Evolutionary conservation across 2,797 vertebrate genomes (phyloP).

Genomic region (Catharus ustulatus): DNA sequence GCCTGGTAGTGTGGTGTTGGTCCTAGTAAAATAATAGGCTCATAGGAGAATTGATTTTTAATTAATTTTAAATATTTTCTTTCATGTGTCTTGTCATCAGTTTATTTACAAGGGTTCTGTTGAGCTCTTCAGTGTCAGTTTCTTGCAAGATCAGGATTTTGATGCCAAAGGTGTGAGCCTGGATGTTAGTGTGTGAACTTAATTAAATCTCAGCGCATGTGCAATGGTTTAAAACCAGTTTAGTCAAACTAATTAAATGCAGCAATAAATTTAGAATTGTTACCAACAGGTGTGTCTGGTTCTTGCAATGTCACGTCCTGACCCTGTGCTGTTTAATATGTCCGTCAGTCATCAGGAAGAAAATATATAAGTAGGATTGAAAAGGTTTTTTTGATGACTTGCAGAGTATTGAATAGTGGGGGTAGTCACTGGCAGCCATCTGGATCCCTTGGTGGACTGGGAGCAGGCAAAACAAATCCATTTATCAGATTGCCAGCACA

Average conservation of each 20-base stretch:
- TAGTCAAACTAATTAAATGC: neutral
- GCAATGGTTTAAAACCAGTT: neutral
- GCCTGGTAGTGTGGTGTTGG: neutral
- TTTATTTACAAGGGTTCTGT: neutral
- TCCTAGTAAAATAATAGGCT: neutral
- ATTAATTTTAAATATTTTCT: neutral
- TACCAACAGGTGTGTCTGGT: constrained; percentile 15
- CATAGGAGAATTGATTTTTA: neutral
- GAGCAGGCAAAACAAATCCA: constrained; percentile 7
- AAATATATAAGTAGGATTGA: neutral
- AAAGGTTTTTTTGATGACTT: neutral
- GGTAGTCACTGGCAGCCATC: neutral
- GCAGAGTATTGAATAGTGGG: neutral
- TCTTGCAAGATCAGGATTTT: neutral
- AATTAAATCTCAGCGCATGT: neutral
- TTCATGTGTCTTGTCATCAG: neutral
- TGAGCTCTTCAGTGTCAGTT: neutral
- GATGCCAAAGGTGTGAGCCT: neutral
- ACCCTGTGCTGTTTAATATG: neutral
- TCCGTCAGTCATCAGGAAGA: neutral
- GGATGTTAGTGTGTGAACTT: neutral
- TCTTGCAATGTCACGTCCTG: neutral
- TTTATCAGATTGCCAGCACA: neutral
- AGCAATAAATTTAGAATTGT: neutral
- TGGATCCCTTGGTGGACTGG: constrained; percentile 1